A percentile compares a stretch with the other conserved stretches of the same genome.
phyloP scores from a whole-genome alignment of 2,888 invertebrate genomes.

The Drosophila borealis region DNA sequence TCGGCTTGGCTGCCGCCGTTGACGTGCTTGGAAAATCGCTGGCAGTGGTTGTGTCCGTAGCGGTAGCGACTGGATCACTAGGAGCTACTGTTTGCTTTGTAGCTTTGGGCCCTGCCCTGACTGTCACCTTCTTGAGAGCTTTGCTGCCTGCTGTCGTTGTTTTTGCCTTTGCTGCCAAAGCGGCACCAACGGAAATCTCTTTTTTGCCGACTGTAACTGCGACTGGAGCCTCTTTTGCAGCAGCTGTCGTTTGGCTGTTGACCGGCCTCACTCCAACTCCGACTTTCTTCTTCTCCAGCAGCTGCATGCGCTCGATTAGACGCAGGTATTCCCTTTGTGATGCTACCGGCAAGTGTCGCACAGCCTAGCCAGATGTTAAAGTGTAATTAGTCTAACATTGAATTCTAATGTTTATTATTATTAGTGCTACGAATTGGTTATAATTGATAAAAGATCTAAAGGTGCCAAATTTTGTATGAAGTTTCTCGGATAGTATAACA shows the following conservation, averaged over 20 bases:
- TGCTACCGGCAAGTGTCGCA: slow-evolving; percentile 83
- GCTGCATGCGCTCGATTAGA: slow-evolving; percentile 83
- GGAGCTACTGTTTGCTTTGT: neutral
- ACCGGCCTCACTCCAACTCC: neutral
- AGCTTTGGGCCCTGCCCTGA: neutral
- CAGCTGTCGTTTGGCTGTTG: neutral
- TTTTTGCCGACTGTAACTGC: neutral
- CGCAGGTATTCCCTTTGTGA: slow-evolving; percentile 84
- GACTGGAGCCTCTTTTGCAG: neutral
- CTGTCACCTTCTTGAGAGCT: neutral
- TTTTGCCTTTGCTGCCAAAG: neutral
- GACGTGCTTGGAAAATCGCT: slow-evolving; percentile 28
- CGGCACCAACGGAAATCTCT: neutral
- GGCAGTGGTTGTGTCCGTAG: neutral
- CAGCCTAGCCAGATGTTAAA: slow-evolving; percentile 71
- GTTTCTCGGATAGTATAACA: too few species aligned
- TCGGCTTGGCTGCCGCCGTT: slow-evolving; percentile 3
- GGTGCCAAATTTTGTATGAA: too few species aligned
- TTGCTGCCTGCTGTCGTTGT: neutral
- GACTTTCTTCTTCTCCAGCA: slow-evolving; percentile 78
- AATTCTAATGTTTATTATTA: too few species aligned
- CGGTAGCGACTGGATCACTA: neutral
- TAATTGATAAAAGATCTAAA: too few species aligned
- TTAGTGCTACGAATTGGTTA: too few species aligned
- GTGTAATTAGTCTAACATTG: slow-evolving; percentile 8